Conservation (phyloP, 2,888 invertebrate species). For the Malacosoma neustria region DNA sequence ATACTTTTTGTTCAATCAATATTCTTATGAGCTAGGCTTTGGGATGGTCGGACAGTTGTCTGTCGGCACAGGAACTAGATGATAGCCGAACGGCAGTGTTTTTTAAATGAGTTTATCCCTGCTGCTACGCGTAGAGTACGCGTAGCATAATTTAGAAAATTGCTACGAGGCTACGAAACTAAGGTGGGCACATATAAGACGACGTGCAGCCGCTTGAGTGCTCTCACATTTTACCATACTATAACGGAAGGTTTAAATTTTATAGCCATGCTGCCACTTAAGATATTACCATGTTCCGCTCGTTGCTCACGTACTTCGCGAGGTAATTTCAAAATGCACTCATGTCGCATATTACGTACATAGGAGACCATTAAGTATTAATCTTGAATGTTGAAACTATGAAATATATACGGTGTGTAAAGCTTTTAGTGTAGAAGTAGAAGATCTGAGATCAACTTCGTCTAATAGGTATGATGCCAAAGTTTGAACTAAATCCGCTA, state of each 20-base stretch:
- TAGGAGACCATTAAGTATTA: background rate
- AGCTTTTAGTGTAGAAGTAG: too few relatives aligned
- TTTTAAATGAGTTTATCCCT: too few relatives aligned
- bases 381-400: background rate
- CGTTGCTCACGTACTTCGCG: background rate
- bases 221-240: background rate
- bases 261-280: background rate
- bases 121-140: too few relatives aligned
- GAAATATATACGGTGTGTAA: too few relatives aligned
- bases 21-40: too few relatives aligned
- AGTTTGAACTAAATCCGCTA: too few relatives aligned
- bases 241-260: background rate
- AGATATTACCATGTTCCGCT: background rate
- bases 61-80: too few relatives aligned
- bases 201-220: background rate
- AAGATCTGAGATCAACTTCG: too few relatives aligned
- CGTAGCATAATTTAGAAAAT: background rate
- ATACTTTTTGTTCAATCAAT: too few relatives aligned
- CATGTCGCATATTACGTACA: background rate
- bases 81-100: too few relatives aligned
- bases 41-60: too few relatives aligned
- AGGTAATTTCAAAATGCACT: background rate
- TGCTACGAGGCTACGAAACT: background rate
- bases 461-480: too few relatives aligned
- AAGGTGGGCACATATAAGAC: background rate